Evolutionary conservation across 2,888 invertebrate species (phyloP).

Genomic region (Drosophila borborema): DNA sequence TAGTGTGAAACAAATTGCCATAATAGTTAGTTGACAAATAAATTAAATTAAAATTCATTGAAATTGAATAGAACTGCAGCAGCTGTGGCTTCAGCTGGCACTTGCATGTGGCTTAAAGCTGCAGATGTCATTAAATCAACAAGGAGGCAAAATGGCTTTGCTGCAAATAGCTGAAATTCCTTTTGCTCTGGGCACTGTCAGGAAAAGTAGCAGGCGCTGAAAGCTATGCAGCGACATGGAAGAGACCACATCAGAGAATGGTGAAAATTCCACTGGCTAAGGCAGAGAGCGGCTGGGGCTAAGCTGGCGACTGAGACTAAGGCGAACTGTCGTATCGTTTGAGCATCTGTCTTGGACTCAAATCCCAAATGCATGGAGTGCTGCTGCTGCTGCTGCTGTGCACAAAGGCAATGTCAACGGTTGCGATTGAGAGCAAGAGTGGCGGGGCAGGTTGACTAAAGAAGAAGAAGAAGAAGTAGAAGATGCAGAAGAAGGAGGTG

Average conservation of each 20-base stretch:
- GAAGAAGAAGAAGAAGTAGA: too few species aligned
- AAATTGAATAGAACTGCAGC: conserved; percentile 28
- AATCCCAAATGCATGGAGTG: conserved; percentile 78
- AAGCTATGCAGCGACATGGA: conserved; percentile 75
- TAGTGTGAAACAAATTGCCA: conserved; percentile 47
- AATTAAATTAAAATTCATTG: conserved; percentile 55
- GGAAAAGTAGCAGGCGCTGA: conserved; percentile 65
- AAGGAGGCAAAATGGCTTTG: conserved; percentile 56
- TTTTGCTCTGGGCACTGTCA: conserved; percentile 43
- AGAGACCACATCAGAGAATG: conserved; percentile 65
- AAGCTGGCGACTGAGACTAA: conserved; percentile 3
- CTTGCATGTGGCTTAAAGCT: conserved; percentile 21
- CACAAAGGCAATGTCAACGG: conserved; percentile 49
- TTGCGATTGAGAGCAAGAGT: not conserved
- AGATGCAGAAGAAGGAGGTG: conserved; percentile 5
- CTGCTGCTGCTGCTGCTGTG: conserved; percentile 53
- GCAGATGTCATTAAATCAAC: conserved; percentile 59
- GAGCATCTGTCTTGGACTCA: conserved; percentile 66
- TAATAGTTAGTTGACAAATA: conserved; percentile 49
- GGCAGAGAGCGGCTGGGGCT: conserved; percentile 8
- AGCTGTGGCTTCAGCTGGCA: not conserved
- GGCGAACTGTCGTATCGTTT: conserved; percentile 24
- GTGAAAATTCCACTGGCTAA: conserved; percentile 2
- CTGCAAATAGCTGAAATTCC: conserved; percentile 58
- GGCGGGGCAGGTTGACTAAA: not conserved